phyloP scores from a whole-genome alignment of 2,888 invertebrate genomes.

The Cepaea hortensis region DNA sequence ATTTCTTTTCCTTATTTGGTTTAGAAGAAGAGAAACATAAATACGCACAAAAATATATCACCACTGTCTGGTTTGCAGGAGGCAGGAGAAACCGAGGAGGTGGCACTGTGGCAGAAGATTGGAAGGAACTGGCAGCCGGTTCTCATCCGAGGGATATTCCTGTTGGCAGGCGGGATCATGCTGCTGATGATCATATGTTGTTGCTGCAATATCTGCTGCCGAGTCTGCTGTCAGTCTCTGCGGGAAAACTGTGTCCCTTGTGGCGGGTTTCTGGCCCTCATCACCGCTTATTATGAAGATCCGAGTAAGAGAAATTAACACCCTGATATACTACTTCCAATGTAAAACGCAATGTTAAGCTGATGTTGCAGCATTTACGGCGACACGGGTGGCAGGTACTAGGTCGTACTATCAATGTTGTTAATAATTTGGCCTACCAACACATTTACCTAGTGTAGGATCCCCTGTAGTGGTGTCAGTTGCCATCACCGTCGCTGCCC shows the following conservation, averaged over 20 bases:
- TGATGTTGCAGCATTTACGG: too few relatives aligned
- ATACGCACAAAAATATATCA: too few relatives aligned
- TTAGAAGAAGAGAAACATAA: too few relatives aligned
- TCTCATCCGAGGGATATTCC: background rate
- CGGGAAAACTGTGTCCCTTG: constrained; percentile 14
- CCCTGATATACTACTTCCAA: too few relatives aligned
- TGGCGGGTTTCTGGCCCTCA: background rate
- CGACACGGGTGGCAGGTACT: too few relatives aligned
- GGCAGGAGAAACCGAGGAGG: background rate
- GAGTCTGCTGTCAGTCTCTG: constrained; percentile 26
- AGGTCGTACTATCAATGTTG: too few relatives aligned
- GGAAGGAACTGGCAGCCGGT: background rate
- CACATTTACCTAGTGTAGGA: too few relatives aligned
- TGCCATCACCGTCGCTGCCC: too few relatives aligned
- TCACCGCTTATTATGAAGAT: constrained; percentile 33
- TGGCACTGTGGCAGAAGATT: background rate
- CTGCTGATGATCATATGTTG: constrained; percentile 4
- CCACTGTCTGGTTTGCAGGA: background rate
- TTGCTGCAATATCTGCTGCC: background rate
- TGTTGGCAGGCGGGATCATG: background rate
- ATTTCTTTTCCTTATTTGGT: too few relatives aligned
- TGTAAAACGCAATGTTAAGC: too few relatives aligned
- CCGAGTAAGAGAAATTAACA: constrained; percentile 10
- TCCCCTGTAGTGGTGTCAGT: too few relatives aligned
- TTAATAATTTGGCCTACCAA: too few relatives aligned